These are phyloP conservation scores for Lithophane leautieri DNA, from an alignment of 2,888 invertebrate genomes.

Conservation along the genomic window DNA sequence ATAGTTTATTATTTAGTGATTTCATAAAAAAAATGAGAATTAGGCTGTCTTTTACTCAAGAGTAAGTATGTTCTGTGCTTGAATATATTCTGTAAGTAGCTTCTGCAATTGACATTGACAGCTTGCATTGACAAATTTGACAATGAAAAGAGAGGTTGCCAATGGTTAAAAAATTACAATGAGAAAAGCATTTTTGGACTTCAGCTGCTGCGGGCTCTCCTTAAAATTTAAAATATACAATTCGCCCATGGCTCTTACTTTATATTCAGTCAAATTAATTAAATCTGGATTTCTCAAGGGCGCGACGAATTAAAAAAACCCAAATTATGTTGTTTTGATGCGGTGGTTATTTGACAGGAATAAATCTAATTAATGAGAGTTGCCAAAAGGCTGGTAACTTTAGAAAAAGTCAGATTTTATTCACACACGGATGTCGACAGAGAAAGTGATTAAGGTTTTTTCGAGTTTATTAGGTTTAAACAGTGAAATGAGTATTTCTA, in stretches of 20 bases:
- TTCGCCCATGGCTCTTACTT: background rate
- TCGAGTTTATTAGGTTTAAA: slow-evolving; percentile 70
- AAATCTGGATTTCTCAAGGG: background rate
- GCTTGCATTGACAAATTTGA: slow-evolving; percentile 18
- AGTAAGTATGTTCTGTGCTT: too few species aligned
- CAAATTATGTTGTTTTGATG: background rate
- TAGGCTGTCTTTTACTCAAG: too few species aligned
- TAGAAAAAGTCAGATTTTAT: slow-evolving; percentile 66
- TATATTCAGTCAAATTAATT: background rate
- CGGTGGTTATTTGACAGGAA: slow-evolving; percentile 1
- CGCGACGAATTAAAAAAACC: background rate
- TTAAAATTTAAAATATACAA: too few species aligned
- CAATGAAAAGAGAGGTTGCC: slow-evolving; percentile 21
- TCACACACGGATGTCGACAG: slow-evolving; percentile 76
- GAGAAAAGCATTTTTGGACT: background rate
- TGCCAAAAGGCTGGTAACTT: slow-evolving; percentile 52
- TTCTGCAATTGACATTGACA: slow-evolving; percentile 15
- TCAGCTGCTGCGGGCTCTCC: background rate
- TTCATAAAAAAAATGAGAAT: background rate
- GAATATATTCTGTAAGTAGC: too few species aligned
- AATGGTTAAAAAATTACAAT: background rate
- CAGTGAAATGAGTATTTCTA: slow-evolving; percentile 77
- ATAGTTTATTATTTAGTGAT: background rate
- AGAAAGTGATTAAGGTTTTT: slow-evolving; percentile 80
- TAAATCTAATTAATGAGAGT: background rate